Percentiles rank a stretch among this genome's conserved stretches.
phyloP scores from a whole-genome alignment of 2,888 invertebrate species.

The Metellina segmentata region DNA sequence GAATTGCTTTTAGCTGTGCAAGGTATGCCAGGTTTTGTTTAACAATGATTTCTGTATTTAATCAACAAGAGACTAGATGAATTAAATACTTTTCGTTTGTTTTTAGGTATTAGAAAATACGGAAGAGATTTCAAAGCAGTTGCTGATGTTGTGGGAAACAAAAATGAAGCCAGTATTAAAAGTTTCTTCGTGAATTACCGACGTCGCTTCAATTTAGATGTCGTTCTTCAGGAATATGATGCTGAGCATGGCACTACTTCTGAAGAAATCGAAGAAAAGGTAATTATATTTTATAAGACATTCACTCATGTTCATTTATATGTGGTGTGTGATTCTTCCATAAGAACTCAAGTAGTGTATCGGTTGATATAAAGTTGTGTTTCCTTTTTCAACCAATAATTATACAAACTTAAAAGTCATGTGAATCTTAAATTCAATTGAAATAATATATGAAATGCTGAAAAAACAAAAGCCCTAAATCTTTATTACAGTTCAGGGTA shows the following conservation, averaged over 20 bases:
- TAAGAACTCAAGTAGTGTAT: no score
- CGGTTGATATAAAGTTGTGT: not conserved
- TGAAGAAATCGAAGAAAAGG: conserved; percentile 71
- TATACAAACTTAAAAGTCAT: not conserved
- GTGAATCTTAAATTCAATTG: no score
- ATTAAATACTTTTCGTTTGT: not conserved
- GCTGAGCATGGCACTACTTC: conserved; percentile 77
- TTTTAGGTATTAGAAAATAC: conserved; percentile 84
- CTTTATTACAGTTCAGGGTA: no score
- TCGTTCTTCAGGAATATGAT: conserved; percentile 78
- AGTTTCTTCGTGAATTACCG: conserved; percentile 95
- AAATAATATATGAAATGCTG: no score
- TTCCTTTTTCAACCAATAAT: not conserved
- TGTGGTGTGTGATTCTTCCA: not conserved
- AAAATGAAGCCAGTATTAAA: conserved; percentile 95
- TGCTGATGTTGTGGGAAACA: conserved; percentile 96
- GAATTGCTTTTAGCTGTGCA: conserved; percentile 94
- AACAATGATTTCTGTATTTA: not conserved
- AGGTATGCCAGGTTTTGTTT: conserved; percentile 83
- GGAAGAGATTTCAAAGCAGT: conserved; percentile 94
- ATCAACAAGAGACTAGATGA: not conserved
- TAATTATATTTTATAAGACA: conserved; percentile 1
- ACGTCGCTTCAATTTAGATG: conserved; percentile 81
- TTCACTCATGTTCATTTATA: not conserved
- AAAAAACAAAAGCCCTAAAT: no score